Evolutionary conservation across 2,797 vertebrate species (phyloP).

Genomic region (Argyrosomus regius): DNA sequence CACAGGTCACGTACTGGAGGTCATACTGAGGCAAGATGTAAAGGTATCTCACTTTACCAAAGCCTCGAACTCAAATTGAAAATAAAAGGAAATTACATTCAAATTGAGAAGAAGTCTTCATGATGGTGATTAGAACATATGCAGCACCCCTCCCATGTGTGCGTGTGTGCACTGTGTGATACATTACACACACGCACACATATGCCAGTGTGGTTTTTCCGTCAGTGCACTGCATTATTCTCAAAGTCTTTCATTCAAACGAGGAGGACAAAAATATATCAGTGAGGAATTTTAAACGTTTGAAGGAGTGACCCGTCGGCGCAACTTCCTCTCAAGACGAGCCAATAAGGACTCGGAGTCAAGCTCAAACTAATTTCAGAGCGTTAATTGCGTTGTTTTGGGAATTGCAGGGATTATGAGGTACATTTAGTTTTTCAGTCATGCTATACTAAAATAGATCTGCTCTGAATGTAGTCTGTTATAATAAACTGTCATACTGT

Average conservation of each 20-base stretch:
- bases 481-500: not conserved
- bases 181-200: not conserved
- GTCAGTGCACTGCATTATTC: slow-evolving; percentile 6
- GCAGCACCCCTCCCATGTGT: no score
- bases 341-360: slow-evolving; percentile 24
- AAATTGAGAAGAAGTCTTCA: not conserved
- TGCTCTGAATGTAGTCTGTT: slow-evolving; percentile 16
- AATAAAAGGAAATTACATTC: not conserved
- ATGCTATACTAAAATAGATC: not conserved
- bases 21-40: no score
- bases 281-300: slow-evolving; percentile 41
- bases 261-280: slow-evolving; percentile 45
- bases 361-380: slow-evolving; percentile 43
- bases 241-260: slow-evolving; percentile 23
- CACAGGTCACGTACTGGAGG: no score
- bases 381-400: slow-evolving; percentile 44
- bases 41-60: not conserved
- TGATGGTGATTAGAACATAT: not conserved
- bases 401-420: slow-evolving; percentile 19
- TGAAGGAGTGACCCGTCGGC: not conserved
- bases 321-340: slow-evolving; percentile 18
- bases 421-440: slow-evolving; percentile 8
- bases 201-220: not conserved
- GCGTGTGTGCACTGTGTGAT: no score
- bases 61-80: not conserved